A percentile compares a stretch with the other conserved stretches of the same genome.
phyloP scores from a whole-genome alignment of 2,797 vertebrate genomes.

The Parotocinclus haroldoi region DNA sequence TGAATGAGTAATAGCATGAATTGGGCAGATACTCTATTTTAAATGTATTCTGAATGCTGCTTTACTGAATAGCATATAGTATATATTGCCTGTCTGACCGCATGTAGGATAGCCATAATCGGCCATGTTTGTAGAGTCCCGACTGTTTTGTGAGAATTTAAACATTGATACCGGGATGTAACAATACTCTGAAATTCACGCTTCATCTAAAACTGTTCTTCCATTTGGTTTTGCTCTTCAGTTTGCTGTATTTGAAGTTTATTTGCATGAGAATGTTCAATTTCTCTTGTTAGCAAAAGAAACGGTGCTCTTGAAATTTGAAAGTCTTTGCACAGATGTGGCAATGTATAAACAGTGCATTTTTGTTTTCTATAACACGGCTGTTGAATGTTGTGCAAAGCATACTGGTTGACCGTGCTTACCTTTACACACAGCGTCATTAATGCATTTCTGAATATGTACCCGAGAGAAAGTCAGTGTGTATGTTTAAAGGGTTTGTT shows the following conservation, averaged over 20 bases:
- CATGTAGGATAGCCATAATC: too few relatives aligned
- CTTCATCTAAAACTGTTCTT: background rate
- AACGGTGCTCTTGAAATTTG: background rate
- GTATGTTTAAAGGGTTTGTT: conserved; percentile 14
- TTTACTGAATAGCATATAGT: too few relatives aligned
- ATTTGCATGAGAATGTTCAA: too few relatives aligned
- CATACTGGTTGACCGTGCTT: conserved; percentile 31
- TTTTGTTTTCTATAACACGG: conserved; percentile 23
- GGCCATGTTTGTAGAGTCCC: background rate
- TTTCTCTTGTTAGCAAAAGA: too few relatives aligned
- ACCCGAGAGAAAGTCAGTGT: conserved; percentile 16
- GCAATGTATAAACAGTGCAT: conserved; percentile 22
- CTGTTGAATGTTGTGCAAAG: conserved; percentile 17
- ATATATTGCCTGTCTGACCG: too few relatives aligned
- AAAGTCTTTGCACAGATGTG: conserved; percentile 7
- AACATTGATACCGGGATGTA: too few relatives aligned
- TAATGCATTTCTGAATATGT: conserved; percentile 22
- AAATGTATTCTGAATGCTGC: too few relatives aligned
- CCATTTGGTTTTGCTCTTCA: background rate
- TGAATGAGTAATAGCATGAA: too few relatives aligned
- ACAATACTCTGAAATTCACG: too few relatives aligned
- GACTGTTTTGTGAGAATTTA: too few relatives aligned
- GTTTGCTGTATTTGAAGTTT: too few relatives aligned
- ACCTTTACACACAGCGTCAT: conserved; percentile 26
- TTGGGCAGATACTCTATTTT: too few relatives aligned